Evolutionary conservation across 1,140 invertebrate genomes (phyloP), one percentile per base, ranked within the genome.

Genomic region (Mycetomoellerius zeteki): DNA sequence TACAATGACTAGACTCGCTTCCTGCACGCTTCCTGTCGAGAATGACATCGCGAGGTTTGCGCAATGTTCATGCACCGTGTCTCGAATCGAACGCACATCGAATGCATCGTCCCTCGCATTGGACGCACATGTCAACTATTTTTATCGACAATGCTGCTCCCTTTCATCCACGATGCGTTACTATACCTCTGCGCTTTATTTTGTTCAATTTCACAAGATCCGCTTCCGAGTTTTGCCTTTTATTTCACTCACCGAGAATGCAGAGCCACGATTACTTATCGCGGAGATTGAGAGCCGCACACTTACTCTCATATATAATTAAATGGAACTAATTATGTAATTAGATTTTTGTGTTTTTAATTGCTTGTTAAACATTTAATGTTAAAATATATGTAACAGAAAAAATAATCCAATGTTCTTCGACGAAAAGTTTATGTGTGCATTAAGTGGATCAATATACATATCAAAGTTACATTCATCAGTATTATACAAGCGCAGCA

Each of bases 221-320:
- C 65, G 82, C 85, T 91, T 91, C 90, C 85, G 90, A 78, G 76
- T 86, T 90, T 65, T 52, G 58, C 81, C 8, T 78, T 73, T 62
- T 62, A 73, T 91, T 90, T 86, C 73, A 69, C 72, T 62, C n/a
- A 27, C 58, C 3, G 52, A 33, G 16, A 65, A 75, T 52, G 50
- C 64, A 76, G 19, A 65, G 58, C 82, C 67, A 80, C 64, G 80
- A 64, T 89, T 88, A 86, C 76, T 90, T 85, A 82, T 21, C 80
- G 50, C 47, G 58, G 67, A 84, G 85, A 47, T 78, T 82, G 50
- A 81, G 30, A 30, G 77, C 50, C 12, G 3, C 43, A 6, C 43
- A 4, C 10, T 82, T 54, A n/a, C 16, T 58, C 21, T 27, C 52
- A 10, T 30, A 14, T 43, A 43, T 24, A 67, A 37, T 73, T 30